These are phyloP conservation scores for Rhadina sibilatrix DNA, from an alignment of 2,113 vertebrate genomes.

Conservation along the genomic window DNA sequence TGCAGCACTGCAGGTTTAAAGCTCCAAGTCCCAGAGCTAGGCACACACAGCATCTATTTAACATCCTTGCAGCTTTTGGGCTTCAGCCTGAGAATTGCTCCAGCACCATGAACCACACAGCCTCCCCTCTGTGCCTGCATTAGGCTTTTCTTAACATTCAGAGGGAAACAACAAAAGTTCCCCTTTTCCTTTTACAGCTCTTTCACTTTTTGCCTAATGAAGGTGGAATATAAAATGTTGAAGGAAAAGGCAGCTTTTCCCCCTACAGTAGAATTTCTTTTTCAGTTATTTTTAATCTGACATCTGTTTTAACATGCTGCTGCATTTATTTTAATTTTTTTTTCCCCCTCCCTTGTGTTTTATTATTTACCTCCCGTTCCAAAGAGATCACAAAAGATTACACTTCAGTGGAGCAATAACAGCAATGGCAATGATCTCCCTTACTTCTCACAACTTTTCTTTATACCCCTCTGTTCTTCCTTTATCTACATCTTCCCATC, in stretches of 20 bases:
- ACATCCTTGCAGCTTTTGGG: not conserved
- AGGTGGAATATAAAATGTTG: constrained; percentile 45
- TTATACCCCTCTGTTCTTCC: not conserved
- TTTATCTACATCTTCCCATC: constrained; percentile 10
- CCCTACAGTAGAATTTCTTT: constrained; percentile 48
- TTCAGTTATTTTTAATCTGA: constrained; percentile 66
- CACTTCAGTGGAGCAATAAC: constrained; percentile 10
- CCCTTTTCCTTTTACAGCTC: constrained; percentile 11
- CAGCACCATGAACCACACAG: not conserved
- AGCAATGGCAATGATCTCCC: not conserved
- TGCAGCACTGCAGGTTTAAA: not conserved
- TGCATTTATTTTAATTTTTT: constrained; percentile 44
- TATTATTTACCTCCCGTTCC: constrained; percentile 65
- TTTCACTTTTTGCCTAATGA: not conserved
- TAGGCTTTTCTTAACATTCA: not conserved
- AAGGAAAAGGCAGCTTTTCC: constrained; percentile 17
- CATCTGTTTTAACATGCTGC: constrained; percentile 55
- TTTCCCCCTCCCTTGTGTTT: constrained; percentile 49
- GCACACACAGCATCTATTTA: not conserved
- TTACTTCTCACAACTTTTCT: constrained; percentile 18
- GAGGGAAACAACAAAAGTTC: constrained; percentile 32
- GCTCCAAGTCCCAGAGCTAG: not conserved
- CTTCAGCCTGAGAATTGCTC: not conserved
- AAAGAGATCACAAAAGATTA: constrained; percentile 62
- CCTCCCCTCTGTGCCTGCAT: not conserved